Evolutionary conservation across 2,113 vertebrate genomes (phyloP).

Genomic region (Urocitellus parryii): DNA sequence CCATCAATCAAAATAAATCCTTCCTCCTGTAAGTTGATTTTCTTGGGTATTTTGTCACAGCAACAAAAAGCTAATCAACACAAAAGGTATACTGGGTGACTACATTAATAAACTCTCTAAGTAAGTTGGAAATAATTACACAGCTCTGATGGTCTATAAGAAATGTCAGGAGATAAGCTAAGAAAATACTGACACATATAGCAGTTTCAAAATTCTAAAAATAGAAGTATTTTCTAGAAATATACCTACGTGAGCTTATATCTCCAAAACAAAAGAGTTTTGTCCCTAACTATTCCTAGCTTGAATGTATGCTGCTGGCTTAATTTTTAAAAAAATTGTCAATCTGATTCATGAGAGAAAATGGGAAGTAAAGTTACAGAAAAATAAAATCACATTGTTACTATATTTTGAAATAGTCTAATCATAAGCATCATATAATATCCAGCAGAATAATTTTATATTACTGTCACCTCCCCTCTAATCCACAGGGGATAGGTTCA

Average conservation of each 20-base stretch:
- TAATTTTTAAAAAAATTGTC: not conserved
- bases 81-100: not conserved
- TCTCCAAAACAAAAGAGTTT: not conserved
- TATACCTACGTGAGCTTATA: not conserved
- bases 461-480: not conserved
- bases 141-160: not conserved
- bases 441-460: not conserved
- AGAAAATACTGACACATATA: constrained; percentile 29
- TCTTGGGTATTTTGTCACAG: not conserved
- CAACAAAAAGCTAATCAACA: not conserved
- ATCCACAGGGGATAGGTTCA: not conserved
- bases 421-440: not conserved
- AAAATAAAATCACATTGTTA: not conserved
- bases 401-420: not conserved
- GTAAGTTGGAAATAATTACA: not conserved
- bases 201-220: not conserved
- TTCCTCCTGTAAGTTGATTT: not conserved
- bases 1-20: not conserved
- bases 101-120: not conserved
- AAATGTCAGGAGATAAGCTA: not conserved
- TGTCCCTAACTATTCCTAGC: not conserved
- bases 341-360: constrained; percentile 46
- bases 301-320: not conserved
- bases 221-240: constrained; percentile 10
- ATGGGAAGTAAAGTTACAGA: not conserved